Evolutionary conservation across 2,888 invertebrate genomes (phyloP).

Genomic region (Allacma fusca): DNA sequence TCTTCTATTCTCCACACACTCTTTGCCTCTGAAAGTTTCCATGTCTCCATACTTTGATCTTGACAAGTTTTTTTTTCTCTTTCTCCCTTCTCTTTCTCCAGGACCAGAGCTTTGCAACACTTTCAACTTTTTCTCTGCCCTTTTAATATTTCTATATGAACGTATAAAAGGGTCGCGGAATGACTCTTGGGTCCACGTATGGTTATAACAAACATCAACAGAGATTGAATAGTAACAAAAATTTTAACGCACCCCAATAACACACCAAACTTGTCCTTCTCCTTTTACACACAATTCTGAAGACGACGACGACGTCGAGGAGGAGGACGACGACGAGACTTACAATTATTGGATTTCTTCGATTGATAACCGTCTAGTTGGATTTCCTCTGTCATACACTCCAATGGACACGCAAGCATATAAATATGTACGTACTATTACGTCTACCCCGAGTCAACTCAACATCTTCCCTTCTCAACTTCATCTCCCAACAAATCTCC

Average conservation of each 20-base stretch:
- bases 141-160: slow-evolving; percentile 17
- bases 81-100: not conserved
- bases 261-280: not conserved
- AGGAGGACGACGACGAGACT: not conserved
- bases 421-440: too few species aligned
- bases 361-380: slow-evolving; percentile 2
- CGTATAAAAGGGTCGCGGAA: not conserved
- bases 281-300: not conserved
- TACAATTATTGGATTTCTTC: slow-evolving; percentile 1
- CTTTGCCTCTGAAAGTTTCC: not conserved
- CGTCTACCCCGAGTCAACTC: not conserved
- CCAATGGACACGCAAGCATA: not conserved
- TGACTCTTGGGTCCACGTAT: not conserved
- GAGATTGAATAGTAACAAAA: slow-evolving; percentile 25
- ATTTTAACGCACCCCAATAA: slow-evolving; percentile 7
- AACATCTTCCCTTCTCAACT: not conserved
- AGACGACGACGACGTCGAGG: not conserved
- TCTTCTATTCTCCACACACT: too few species aligned
- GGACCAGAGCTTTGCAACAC: not conserved
- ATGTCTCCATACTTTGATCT: slow-evolving; percentile 22
- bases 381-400: not conserved
- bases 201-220: slow-evolving; percentile 1
- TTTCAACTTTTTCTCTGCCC: not conserved
- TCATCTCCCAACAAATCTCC: not conserved
- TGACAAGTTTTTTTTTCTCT: slow-evolving; percentile 3